phyloP scores from a whole-genome alignment of 2,888 invertebrate genomes.

The Callyntrura sp. region DNA sequence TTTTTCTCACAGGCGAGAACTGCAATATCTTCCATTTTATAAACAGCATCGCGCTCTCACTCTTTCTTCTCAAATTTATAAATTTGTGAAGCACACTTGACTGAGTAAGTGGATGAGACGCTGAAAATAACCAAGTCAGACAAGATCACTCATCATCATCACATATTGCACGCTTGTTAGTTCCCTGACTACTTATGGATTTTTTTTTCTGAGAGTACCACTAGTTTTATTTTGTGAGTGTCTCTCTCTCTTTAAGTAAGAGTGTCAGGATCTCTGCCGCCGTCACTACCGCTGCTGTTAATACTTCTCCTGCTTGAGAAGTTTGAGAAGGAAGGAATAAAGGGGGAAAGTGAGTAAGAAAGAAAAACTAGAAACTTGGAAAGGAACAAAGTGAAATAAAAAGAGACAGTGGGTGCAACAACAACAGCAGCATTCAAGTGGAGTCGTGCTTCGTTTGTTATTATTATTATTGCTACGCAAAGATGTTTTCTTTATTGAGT shows the following conservation, averaged over 20 bases:
- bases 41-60: neutral
- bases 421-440: neutral
- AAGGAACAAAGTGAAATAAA: neutral
- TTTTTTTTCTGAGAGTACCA: neutral
- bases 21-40: neutral
- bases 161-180: slow-evolving; percentile 38
- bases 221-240: neutral
- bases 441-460: slow-evolving; percentile 30
- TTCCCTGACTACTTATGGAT: neutral
- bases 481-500: slow-evolving; percentile 38
- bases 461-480: slow-evolving; percentile 13
- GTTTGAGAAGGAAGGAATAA: neutral
- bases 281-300: neutral
- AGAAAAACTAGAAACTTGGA: neutral
- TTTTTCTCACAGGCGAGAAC: too few relatives aligned
- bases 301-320: neutral
- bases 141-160: slow-evolving; percentile 55
- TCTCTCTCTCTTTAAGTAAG: neutral
- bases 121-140: slow-evolving; percentile 32
- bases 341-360: neutral
- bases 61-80: neutral
- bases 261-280: neutral
- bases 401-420: neutral
- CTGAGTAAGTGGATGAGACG: slow-evolving; percentile 8
- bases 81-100: neutral